Evolutionary conservation across 2,888 invertebrate species (phyloP).

Genomic region (Agrotis exclamationis): DNA sequence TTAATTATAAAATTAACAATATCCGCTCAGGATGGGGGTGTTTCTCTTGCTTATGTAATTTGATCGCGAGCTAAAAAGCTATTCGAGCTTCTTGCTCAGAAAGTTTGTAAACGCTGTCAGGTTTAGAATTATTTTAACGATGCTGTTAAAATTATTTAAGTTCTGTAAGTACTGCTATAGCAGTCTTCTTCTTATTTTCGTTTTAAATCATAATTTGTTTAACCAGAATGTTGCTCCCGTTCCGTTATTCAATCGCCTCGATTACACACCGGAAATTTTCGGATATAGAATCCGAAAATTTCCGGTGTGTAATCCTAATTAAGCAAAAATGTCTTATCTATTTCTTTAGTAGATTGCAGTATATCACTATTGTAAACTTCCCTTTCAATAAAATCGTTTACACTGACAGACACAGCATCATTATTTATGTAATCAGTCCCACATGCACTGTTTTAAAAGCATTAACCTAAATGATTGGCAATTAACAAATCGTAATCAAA

Average conservation of each 20-base stretch:
- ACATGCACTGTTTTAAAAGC: conserved; percentile 61
- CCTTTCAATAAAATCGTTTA: conserved; percentile 25
- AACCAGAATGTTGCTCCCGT: no score
- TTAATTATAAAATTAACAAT: conserved; percentile 67
- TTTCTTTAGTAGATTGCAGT: not conserved
- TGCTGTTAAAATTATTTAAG: not conserved
- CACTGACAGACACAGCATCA: conserved; percentile 22
- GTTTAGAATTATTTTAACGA: not conserved
- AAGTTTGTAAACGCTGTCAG: not conserved
- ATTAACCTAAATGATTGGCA: conserved; percentile 63
- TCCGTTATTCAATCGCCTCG: no score
- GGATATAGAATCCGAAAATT: no score
- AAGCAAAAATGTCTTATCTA: not conserved
- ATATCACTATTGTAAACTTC: conserved; percentile 1
- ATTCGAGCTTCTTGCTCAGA: conserved; percentile 30
- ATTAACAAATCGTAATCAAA: conserved; percentile 63
- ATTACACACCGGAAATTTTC: no score
- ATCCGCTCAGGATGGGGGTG: conserved; percentile 51
- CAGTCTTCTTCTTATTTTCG: not conserved
- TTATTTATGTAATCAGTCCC: conserved; percentile 62
- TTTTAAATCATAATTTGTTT: no score
- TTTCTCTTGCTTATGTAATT: conserved; percentile 51
- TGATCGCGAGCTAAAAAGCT: conserved; percentile 36
- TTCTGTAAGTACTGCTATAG: not conserved
- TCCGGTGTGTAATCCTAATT: no score